Percentiles rank a stretch among this genome's conserved stretches.
Evolutionary conservation across 2,888 invertebrate species (phyloP).

Genomic region (Drosophila yooni): DNA sequence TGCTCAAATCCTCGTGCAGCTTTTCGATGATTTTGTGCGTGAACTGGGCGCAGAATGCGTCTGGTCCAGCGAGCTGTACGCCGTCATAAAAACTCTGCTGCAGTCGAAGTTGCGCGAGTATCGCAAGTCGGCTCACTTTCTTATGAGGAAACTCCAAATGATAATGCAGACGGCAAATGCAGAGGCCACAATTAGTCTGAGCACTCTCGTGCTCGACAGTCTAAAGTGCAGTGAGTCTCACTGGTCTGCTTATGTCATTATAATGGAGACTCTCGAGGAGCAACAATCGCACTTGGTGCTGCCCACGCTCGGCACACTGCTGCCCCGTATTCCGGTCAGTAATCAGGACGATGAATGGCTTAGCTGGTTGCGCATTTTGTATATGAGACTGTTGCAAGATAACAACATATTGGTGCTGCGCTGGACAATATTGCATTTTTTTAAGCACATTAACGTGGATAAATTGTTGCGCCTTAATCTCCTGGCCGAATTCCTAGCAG

Average conservation of each 20-base stretch:
- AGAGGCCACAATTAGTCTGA: background rate
- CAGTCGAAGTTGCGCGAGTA: constrained; percentile 64
- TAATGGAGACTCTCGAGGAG: constrained; percentile 82
- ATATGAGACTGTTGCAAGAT: constrained; percentile 71
- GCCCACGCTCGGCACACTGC: constrained; percentile 72
- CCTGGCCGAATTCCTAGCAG: constrained; percentile 69
- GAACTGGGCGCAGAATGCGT: constrained; percentile 47
- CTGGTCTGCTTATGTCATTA: constrained; percentile 74
- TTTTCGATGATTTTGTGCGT: constrained; percentile 70
- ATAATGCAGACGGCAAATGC: constrained; percentile 17
- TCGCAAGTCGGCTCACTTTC: constrained; percentile 73
- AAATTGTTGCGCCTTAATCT: constrained; percentile 53
- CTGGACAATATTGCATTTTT: constrained; percentile 77
- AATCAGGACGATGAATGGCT: constrained; percentile 26
- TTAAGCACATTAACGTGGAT: constrained; percentile 42
- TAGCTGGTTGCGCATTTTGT: constrained; percentile 70
- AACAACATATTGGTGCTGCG: constrained; percentile 81
- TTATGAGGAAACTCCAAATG: constrained; percentile 63
- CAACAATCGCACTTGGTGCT: constrained; percentile 83
- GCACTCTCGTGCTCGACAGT: background rate
- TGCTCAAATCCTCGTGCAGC: constrained; percentile 69
- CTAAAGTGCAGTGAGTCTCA: constrained; percentile 45
- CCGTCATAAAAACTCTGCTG: constrained; percentile 61
- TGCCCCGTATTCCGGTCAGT: constrained; percentile 41
- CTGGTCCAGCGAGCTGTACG: constrained; percentile 44